Evolutionary conservation across 2,888 invertebrate genomes (phyloP).

Genomic region (Corbicula japonica): DNA sequence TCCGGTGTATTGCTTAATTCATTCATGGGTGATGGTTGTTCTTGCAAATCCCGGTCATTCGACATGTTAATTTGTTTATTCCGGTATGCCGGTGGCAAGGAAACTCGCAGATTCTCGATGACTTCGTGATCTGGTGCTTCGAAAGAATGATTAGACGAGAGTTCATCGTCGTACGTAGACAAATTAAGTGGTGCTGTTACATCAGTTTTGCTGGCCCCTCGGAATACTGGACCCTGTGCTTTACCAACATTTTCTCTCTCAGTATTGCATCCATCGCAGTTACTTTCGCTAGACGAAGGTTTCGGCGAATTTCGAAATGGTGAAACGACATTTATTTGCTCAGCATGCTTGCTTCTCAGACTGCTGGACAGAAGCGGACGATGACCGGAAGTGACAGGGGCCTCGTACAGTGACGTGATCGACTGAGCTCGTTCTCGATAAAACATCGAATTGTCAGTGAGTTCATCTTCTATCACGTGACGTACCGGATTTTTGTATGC

Average conservation of each 20-base stretch:
- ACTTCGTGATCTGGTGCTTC: neutral
- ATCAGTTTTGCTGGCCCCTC: neutral
- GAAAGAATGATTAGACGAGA: neutral
- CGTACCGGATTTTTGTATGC: neutral
- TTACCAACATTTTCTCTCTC: neutral
- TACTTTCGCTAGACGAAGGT: too few relatives aligned
- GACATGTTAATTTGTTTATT: slow-evolving; percentile 19
- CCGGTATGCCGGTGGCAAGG: neutral
- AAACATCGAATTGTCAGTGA: neutral
- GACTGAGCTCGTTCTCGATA: neutral
- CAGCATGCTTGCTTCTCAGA: neutral
- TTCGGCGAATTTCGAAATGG: neutral
- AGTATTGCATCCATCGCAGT: neutral
- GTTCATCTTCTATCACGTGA: neutral
- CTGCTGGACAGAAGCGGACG: neutral
- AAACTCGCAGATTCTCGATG: slow-evolving; percentile 6
- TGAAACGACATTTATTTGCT: neutral
- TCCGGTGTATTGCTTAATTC: neutral
- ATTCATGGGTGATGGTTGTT: neutral
- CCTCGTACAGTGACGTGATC: neutral
- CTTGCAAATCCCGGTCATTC: neutral
- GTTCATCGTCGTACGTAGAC: slow-evolving; percentile 16
- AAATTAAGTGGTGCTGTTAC: slow-evolving; percentile 4
- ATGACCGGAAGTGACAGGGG: neutral
- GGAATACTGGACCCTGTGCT: neutral